A percentile compares a stretch with the other conserved stretches of the same genome.
Conservation (phyloP, 1,140 invertebrate genomes). For the Drosophila busckii region DNA sequence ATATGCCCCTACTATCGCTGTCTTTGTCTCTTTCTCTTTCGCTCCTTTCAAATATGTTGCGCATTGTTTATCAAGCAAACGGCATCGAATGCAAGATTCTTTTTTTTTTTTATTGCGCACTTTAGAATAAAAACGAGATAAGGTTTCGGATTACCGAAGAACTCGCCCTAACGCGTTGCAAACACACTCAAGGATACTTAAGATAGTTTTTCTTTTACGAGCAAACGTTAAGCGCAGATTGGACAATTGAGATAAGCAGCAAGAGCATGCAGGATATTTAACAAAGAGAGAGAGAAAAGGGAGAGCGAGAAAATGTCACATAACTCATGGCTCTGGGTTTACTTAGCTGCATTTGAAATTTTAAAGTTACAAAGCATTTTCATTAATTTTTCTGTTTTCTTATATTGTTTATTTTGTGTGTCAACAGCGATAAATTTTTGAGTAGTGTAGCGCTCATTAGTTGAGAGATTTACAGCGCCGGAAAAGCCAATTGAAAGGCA, state of each 20-base stretch:
- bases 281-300: background rate
- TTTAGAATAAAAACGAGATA: conserved; percentile 24
- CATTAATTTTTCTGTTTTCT: background rate
- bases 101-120: conserved; percentile 49
- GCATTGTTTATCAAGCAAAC: conserved; percentile 12
- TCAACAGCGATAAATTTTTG: conserved; percentile 43
- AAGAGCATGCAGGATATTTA: no score
- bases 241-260: conserved; percentile 18
- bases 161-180: background rate
- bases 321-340: conserved; percentile 6
- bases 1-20: no score
- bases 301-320: background rate
- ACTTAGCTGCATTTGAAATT: background rate
- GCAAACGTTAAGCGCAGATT: conserved; percentile 29
- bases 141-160: conserved; percentile 24
- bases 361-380: conserved; percentile 26
- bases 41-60: background rate
- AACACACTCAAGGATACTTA: conserved; percentile 10
- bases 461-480: conserved; percentile 59
- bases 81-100: conserved; percentile 29
- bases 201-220: conserved; percentile 17
- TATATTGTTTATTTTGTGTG: conserved; percentile 30
- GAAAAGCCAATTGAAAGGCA: conserved; percentile 48
- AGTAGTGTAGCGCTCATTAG: conserved; percentile 55
- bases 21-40: background rate